phyloP scores from a whole-genome alignment of 2,113 vertebrate species.

The Calyptomena viridis region DNA sequence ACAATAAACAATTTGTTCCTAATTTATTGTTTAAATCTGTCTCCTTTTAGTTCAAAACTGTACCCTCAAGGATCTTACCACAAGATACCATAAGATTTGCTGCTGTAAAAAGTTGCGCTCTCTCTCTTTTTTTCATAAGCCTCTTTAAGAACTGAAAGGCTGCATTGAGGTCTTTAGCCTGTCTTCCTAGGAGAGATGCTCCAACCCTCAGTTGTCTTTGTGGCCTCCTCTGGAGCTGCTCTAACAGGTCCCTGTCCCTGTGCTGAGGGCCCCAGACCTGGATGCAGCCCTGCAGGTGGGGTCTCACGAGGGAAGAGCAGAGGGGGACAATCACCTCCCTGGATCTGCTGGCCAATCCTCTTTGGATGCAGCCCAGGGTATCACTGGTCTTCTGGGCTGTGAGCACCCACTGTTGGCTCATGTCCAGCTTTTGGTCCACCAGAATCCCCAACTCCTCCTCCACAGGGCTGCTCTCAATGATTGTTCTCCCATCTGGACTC shows the following conservation, averaged over 20 bases:
- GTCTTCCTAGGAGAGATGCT: neutral
- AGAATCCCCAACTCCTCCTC: neutral
- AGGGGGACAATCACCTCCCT: neutral
- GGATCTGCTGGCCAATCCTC: neutral
- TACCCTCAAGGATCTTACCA: neutral
- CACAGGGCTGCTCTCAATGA: neutral
- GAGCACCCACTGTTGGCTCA: neutral
- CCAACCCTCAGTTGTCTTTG: neutral
- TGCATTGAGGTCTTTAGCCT: neutral
- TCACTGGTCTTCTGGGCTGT: neutral
- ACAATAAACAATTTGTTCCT: neutral
- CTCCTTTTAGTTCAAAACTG: neutral
- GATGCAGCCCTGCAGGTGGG: neutral
- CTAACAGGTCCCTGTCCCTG: neutral
- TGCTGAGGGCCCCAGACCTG: neutral
- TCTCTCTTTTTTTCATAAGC: neutral
- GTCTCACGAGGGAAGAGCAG: neutral
- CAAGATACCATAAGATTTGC: too few relatives aligned
- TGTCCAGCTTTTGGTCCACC: neutral
- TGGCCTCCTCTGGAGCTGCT: neutral
- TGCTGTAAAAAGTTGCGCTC: neutral
- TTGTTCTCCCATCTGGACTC: neutral
- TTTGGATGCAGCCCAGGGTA: neutral
- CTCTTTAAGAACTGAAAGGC: neutral
- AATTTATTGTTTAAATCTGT: neutral